Base-by-base conservation (phyloP, 2,113 vertebrate genomes). In the Caranx melampygus region DNA sequence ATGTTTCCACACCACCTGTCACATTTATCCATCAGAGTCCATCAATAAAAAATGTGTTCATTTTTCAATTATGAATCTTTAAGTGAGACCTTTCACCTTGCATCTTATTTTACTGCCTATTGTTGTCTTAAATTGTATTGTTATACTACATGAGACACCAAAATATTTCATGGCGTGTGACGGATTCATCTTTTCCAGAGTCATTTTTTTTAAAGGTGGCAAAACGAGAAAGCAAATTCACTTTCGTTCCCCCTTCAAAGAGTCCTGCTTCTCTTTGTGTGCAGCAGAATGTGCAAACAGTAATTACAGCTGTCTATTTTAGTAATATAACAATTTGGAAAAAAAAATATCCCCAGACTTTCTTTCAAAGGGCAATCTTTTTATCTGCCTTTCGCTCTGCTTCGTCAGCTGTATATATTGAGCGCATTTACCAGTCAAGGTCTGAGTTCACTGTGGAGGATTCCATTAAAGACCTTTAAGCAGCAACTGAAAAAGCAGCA, bases 251-350 rank as follows among this genome's bases (percentile, higher is more conserved):
- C 64, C 63, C n/a, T 72, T 78, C 66, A 83, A 86, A 73, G 20
- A 20, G 20, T 20, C 10, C 45, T 34, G 16, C 20, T 75, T 42
- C 42, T 79, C 75, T 87, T 87, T 89, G 76, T 86, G 72, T n/a
- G 5, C 44, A 40, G 68, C 76, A 70, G 35, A 87, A 83, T 75
- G 68, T 59, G 71, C 78, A 84, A 82, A 74, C 58, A 68, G 77
- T 84, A 68, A 87, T 87, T 84, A 81, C 67, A 60, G 45, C 61
- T 6, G 52, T 45, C 58, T 67, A 72, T 84, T 86, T 83, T 71
- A 75, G 77, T 84, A 81, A 86, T 75, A 40, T 16, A 37, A 67
- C 64, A 7, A 33, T 83, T 69, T 37, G 54, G 31, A 63, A 72
- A 31, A 58, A 47, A 63, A 72, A 31, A 26, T 42, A 26, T 58